Conservation (phyloP, 1,140 invertebrate genomes). For the Drosophila punjabiensis region DNA sequence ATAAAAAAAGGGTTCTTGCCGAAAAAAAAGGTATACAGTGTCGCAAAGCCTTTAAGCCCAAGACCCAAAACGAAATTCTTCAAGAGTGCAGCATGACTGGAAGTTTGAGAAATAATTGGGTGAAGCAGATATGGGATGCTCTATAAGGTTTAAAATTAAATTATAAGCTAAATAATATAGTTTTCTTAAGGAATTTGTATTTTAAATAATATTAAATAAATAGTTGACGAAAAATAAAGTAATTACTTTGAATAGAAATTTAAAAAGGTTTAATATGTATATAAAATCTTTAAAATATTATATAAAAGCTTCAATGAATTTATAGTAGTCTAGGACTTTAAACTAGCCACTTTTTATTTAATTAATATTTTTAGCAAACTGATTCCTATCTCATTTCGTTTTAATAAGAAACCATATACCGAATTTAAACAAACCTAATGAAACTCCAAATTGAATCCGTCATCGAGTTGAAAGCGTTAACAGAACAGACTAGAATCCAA, state of each 20-base stretch:
- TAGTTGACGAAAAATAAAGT: no score
- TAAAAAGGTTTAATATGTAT: no score
- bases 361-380: no score
- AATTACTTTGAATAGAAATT: no score
- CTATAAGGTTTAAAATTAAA: neutral
- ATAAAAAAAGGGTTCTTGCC: conserved; percentile 46
- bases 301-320: no score
- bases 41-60: conserved; percentile 68
- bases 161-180: fast-evolving
- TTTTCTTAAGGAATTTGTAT: neutral
- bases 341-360: no score
- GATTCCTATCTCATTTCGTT: no score
- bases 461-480: neutral
- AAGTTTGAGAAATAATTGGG: neutral
- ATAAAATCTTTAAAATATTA: no score
- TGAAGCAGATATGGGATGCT: neutral
- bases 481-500: neutral
- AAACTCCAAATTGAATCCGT: neutral
- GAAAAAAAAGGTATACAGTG: conserved; percentile 53
- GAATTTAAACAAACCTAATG: neutral
- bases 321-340: no score
- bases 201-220: no score
- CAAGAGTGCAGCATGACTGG: neutral
- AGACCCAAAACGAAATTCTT: conserved; percentile 9
- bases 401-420: no score